Percentiles rank a stretch among this genome's conserved stretches.
phyloP scores from a whole-genome alignment of 2,888 invertebrate species.

The Rhingia campestris region DNA sequence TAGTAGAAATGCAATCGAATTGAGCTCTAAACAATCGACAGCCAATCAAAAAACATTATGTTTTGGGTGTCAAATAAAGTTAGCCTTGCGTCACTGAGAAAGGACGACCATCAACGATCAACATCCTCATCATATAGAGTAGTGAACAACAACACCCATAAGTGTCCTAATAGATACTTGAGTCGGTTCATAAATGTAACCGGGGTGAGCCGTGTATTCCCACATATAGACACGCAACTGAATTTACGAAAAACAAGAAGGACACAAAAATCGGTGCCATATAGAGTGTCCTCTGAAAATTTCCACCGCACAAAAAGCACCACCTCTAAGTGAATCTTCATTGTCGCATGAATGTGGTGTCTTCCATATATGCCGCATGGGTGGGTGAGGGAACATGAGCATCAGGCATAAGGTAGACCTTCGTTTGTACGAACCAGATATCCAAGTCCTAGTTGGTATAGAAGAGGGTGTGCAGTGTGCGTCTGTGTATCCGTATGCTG shows the following conservation, averaged over 20 bases:
- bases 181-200: conserved; percentile 71
- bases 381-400: conserved; percentile 8
- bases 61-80: conserved; percentile 64
- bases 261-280: conserved; percentile 52
- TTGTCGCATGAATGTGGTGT: conserved; percentile 58
- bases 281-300: conserved; percentile 63
- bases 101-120: conserved; percentile 57
- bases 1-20: conserved; percentile 36
- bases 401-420: background rate
- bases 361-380: conserved; percentile 13
- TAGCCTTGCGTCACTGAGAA: conserved; percentile 41
- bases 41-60: conserved; percentile 63
- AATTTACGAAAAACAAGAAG: conserved; percentile 22
- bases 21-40: conserved; percentile 60
- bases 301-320: conserved; percentile 58
- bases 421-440: conserved; percentile 1
- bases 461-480: conserved; percentile 39
- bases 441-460: conserved; percentile 30
- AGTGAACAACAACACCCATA: conserved; percentile 69
- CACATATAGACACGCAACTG: conserved; percentile 39
- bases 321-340: conserved; percentile 74
- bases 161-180: conserved; percentile 74
- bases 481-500: conserved; percentile 56
- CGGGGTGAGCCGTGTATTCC: conserved; percentile 38
- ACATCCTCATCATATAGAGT: conserved; percentile 55